These are phyloP conservation scores for Nyctibius grandis DNA, from an alignment of 2,797 vertebrate species.

Conservation along the genomic window DNA sequence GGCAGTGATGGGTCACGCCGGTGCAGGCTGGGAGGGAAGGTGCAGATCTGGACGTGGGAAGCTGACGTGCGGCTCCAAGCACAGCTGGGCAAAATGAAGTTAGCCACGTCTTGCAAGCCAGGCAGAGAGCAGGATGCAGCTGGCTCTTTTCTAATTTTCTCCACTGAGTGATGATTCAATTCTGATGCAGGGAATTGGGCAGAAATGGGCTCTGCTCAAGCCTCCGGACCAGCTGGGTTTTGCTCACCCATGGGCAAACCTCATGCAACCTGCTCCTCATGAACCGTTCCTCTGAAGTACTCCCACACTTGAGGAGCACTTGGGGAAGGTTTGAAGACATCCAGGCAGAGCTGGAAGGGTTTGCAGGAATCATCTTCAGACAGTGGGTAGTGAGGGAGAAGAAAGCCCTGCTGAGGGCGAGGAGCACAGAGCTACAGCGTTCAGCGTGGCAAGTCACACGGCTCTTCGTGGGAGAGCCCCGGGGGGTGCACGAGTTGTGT, in stretches of 20 bases:
- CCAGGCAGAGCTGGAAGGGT: not conserved
- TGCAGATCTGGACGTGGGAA: not conserved
- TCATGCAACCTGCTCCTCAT: rapidly evolving
- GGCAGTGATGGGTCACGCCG: rapidly evolving
- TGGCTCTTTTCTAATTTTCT: not conserved
- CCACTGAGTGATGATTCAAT: not conserved
- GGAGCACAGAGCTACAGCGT: not conserved
- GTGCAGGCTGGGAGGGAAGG: not conserved
- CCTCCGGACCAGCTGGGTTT: not conserved
- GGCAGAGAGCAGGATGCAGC: not conserved
- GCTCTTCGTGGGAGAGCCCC: not conserved
- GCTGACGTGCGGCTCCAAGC: rapidly evolving
- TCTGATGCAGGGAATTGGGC: not conserved
- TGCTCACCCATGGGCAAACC: not conserved
- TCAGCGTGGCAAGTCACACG: rapidly evolving
- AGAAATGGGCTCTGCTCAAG: not conserved
- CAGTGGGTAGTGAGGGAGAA: rapidly evolving
- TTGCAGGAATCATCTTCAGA: not conserved
- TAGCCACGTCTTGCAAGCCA: not conserved
- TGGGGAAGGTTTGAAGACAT: not conserved
- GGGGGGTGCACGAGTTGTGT: not conserved
- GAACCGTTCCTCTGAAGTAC: not conserved
- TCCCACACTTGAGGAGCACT: not conserved
- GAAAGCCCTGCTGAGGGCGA: not conserved
- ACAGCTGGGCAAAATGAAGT: not conserved